Evolutionary conservation across 1,140 invertebrate genomes (phyloP), one percentile per base, ranked within the genome.

Genomic region (Lordiphosa clarofinis): DNA sequence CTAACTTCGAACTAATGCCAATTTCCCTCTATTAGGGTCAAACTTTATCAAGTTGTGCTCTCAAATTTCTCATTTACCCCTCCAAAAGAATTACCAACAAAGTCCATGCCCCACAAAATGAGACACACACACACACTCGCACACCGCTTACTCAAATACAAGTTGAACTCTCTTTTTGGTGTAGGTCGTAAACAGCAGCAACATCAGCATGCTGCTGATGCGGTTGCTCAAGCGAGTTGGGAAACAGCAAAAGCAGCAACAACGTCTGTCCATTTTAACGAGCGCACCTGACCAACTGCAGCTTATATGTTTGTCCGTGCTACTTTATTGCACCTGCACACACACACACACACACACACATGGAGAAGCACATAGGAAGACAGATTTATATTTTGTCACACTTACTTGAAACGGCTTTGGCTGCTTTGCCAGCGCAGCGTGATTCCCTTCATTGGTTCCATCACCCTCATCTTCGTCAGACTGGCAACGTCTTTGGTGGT

Each of bases 341-440:
- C 15, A 24, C 35, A 39, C 47, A 42, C 42, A 19, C 38, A 24
- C n/a, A 21, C 19, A 36, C 44, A 52, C 40, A 13, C 7, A 38
- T 38, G 43, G 12, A 44, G 9, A 13, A n/a, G 10, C 9, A n/a
- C 12, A 4, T 12, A 24, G 36, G 35, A 36, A 54, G 54, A 59
- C 47, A 75, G 66, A 75, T 75, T 75, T 72, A 71, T 82, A 67
- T 81, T 81, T 63, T 68, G 76, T 61, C 76, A 67, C 62, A 76
- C 67, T 68, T 72, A 72, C 54, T 72, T 47, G 53, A 57, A 58
- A 68, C 55, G 67, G 59, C 76, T 82, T 68, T 68, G 54, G 70
- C 54, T 74, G 54, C 54, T 56, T 15, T 43, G 61, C 53, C 15
- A 69, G 21, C 37, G 11, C 33, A 46, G 33, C 56, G 58, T 59